These are phyloP conservation scores for Helicolenus hilgendorfi DNA, from an alignment of 2,797 vertebrate species.

Conservation along the genomic window DNA sequence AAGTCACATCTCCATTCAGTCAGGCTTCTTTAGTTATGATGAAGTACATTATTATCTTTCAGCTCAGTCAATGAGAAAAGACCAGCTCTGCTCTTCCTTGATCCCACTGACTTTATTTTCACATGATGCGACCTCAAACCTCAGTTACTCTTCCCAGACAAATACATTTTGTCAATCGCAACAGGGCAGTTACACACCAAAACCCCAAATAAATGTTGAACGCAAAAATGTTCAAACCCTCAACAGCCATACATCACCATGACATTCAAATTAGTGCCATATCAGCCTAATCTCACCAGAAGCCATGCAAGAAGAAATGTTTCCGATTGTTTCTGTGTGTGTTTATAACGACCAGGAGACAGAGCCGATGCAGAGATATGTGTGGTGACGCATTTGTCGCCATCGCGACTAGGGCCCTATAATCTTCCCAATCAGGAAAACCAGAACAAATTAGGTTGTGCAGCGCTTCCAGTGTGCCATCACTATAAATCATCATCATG, in stretches of 20 bases:
- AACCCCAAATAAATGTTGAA: constrained; percentile 42
- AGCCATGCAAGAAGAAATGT: constrained; percentile 38
- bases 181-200: constrained; percentile 13
- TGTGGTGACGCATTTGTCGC: constrained; percentile 79
- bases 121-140: constrained; percentile 53
- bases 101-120: constrained; percentile 55
- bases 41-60: constrained; percentile 4
- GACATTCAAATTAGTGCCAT: constrained; percentile 27
- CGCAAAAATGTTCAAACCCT: constrained; percentile 27
- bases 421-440: constrained; percentile 80
- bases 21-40: constrained; percentile 4
- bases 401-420: constrained; percentile 61
- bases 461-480: constrained; percentile 68
- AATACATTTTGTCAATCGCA: constrained; percentile 58
- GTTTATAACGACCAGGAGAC: constrained; percentile 69
- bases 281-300: constrained; percentile 36
- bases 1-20: constrained; percentile 43
- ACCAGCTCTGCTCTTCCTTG: not conserved
- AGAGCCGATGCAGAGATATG: constrained; percentile 45
- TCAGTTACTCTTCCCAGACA: constrained; percentile 53
- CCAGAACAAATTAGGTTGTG: constrained; percentile 80
- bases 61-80: constrained; percentile 15
- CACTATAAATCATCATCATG: constrained; percentile 71
- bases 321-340: constrained; percentile 69
- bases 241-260: constrained; percentile 29